Conservation (phyloP, 2,888 invertebrate genomes). For the Spodoptera littoralis region DNA sequence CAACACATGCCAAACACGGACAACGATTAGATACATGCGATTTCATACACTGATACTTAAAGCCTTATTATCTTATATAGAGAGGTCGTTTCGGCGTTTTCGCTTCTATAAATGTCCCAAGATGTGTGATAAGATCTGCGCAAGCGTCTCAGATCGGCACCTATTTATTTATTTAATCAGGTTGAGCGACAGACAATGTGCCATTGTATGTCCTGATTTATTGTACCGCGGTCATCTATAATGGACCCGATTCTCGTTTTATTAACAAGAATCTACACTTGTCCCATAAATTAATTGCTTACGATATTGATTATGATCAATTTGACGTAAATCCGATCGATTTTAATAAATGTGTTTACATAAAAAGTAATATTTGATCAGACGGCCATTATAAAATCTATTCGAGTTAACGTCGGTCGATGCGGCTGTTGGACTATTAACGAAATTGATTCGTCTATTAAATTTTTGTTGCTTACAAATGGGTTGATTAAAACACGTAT, state of each 20-base stretch:
- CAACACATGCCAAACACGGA: slow-evolving; percentile 49
- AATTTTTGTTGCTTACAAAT: slow-evolving; percentile 58
- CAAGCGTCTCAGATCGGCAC: slow-evolving; percentile 81
- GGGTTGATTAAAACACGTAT: slow-evolving; percentile 54
- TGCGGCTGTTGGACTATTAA: slow-evolving; percentile 46
- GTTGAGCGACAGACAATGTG: slow-evolving; percentile 87
- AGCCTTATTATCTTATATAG: slow-evolving; percentile 69
- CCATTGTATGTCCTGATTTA: slow-evolving; percentile 87
- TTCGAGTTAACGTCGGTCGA: slow-evolving; percentile 33
- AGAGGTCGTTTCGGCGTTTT: slow-evolving; percentile 72
- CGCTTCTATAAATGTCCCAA: slow-evolving; percentile 76
- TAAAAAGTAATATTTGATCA: slow-evolving; percentile 46
- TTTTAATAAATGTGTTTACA: slow-evolving; percentile 51
- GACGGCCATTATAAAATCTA: slow-evolving; percentile 36
- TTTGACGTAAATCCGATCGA: slow-evolving; percentile 44
- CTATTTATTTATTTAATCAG: slow-evolving; percentile 88
- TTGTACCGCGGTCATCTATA: slow-evolving; percentile 75
- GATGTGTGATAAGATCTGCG: slow-evolving; percentile 81
- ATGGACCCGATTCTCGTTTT: slow-evolving; percentile 71
- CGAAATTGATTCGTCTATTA: slow-evolving; percentile 54
- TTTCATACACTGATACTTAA: slow-evolving; percentile 65
- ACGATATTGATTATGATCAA: slow-evolving; percentile 48
- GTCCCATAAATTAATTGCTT: slow-evolving; percentile 59
- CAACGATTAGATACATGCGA: slow-evolving; percentile 68
- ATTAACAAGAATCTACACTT: slow-evolving; percentile 67